phyloP scores from a whole-genome alignment of 2,888 invertebrate genomes.

The Torymus auratus region DNA sequence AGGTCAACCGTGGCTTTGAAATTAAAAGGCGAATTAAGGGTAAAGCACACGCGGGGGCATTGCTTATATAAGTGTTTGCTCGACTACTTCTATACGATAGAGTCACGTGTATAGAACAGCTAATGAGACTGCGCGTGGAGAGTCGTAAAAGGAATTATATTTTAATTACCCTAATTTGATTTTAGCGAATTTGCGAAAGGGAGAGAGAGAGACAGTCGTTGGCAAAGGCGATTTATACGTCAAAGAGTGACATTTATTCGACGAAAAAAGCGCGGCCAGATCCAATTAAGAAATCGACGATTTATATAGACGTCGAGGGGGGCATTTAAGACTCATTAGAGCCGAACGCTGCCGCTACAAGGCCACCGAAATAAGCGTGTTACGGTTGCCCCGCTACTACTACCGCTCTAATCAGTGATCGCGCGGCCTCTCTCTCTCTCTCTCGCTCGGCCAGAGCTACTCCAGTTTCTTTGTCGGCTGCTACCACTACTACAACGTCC shows the following conservation, averaged over 20 bases:
- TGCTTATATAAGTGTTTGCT: neutral
- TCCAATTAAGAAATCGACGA: conserved; percentile 13
- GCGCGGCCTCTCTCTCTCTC: conserved; percentile 26
- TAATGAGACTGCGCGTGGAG: too few relatives aligned
- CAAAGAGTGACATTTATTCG: too few relatives aligned
- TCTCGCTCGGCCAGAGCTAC: conserved; percentile 22
- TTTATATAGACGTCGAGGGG: neutral
- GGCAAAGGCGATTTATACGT: too few relatives aligned
- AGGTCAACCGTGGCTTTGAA: neutral
- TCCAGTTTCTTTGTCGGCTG: conserved; percentile 38
- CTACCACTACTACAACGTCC: neutral
- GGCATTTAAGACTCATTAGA: neutral
- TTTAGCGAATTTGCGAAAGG: too few relatives aligned
- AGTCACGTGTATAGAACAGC: too few relatives aligned
- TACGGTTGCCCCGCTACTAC: too few relatives aligned
- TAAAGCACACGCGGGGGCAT: neutral
- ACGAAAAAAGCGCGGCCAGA: neutral
- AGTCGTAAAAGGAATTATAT: too few relatives aligned
- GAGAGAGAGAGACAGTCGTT: too few relatives aligned
- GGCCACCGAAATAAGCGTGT: neutral
- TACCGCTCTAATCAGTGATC: conserved; percentile 8
- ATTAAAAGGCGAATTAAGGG: neutral
- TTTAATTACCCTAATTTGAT: too few relatives aligned
- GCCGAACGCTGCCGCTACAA: neutral
- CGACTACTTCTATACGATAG: too few relatives aligned